Evolutionary conservation across 2,888 invertebrate species (phyloP).

Genomic region (Stenotaenia linearis): DNA sequence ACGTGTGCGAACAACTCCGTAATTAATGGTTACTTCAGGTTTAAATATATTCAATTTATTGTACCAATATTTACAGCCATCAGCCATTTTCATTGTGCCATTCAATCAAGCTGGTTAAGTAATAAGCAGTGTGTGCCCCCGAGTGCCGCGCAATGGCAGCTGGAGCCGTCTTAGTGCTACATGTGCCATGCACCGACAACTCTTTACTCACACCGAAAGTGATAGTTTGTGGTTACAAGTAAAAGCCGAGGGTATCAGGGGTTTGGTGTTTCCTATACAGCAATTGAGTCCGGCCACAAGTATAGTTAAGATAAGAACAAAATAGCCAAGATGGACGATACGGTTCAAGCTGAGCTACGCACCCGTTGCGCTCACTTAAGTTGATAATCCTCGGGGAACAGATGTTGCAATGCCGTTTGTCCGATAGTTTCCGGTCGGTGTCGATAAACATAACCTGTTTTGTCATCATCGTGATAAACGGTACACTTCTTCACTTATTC

Average conservation of each 20-base stretch:
- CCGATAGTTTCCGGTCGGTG: too few relatives aligned
- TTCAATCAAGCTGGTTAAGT: slow-evolving; percentile 3
- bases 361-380: too few relatives aligned
- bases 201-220: not conserved
- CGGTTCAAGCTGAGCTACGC: not conserved
- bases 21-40: not conserved
- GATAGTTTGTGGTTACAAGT: slow-evolving; percentile 1
- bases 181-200: not conserved
- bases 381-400: not conserved
- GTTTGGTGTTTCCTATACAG: slow-evolving; percentile 1
- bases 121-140: not conserved
- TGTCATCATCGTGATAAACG: too few relatives aligned
- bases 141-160: not conserved
- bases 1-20: not conserved
- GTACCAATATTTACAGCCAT: not conserved
- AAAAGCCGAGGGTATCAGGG: not conserved
- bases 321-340: not conserved
- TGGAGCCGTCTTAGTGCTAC: not conserved
- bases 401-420: too few relatives aligned
- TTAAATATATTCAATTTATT: not conserved
- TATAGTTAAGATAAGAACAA: slow-evolving; percentile 9
- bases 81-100: not conserved
- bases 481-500: too few relatives aligned
- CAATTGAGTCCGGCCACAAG: not conserved
- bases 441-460: too few relatives aligned